Percentiles rank a stretch among this genome's conserved stretches.
Conservation (phyloP, 64 coral and sea anemone species). For the Stichodactyla helianthus region DNA sequence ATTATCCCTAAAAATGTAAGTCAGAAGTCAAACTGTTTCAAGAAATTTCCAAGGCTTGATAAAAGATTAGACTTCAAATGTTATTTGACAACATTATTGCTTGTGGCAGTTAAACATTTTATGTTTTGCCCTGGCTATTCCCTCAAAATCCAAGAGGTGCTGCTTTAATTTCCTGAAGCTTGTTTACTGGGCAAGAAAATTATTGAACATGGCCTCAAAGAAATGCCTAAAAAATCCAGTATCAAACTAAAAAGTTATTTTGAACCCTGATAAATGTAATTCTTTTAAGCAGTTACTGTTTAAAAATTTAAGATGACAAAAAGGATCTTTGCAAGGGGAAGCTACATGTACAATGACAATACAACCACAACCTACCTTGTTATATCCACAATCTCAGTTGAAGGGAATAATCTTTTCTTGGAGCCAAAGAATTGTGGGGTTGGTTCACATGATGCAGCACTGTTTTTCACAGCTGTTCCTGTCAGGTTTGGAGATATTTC, state of each 20-base stretch:
- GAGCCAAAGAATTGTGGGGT: conserved; percentile 7
- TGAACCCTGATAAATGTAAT: too few species aligned
- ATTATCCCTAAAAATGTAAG: not conserved
- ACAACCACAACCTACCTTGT: not conserved
- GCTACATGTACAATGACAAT: not conserved
- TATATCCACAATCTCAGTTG: not conserved
- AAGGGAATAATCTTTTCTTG: conserved; percentile 25
- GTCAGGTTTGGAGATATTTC: conserved; percentile 1
- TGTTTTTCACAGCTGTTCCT: conserved; percentile 21
- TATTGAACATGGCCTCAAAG: too few species aligned
- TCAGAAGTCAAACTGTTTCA: not conserved
- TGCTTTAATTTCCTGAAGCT: too few species aligned
- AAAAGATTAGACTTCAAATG: not conserved
- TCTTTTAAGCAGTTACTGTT: too few species aligned
- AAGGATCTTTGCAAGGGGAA: not conserved
- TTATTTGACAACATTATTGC: too few species aligned
- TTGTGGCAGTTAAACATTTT: too few species aligned
- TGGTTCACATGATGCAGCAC: not conserved
- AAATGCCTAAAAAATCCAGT: too few species aligned
- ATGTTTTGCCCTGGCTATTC: too few species aligned
- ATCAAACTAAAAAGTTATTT: too few species aligned
- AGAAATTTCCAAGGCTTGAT: not conserved
- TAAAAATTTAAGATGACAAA: not conserved
- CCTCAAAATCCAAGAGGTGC: too few species aligned
- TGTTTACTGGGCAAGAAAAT: too few species aligned